Base-by-base conservation (phyloP, 2,113 vertebrate genomes). In the Xenopus tropicalis region DNA sequence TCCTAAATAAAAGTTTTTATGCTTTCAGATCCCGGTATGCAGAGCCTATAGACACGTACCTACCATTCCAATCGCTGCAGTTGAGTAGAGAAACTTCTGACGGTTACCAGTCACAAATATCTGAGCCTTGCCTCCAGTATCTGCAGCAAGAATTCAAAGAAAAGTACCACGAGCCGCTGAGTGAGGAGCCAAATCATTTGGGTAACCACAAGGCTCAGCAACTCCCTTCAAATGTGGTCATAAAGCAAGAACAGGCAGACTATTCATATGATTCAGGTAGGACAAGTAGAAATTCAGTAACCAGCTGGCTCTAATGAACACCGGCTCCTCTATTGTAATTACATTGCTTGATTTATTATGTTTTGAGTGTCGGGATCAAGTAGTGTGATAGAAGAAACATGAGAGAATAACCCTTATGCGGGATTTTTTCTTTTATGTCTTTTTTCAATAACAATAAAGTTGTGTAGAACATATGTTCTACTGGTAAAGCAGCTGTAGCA, bases 171-270 rank as follows among this genome's bases (percentile, higher is more conserved):
- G 95, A 98, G 82, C 91, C 91, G 0, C 80, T 83, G 76, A 95
- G 95, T 0, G 95, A 97, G 81, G 90, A 84, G 52, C 91, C 86
- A 0, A 79, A 81, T 72, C 91, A 91, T 69, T 80, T 72, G 0
- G 90, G 87, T 0, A 80, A 37, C 6, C 2, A 83, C 58, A 81
- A 85, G 54, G 84, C 87, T 22, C 89, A 81, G 69, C 89, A 86
- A 80, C 93, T 89, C 85, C 91, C 93, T 42, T 89, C 88, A 48
- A 93, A 93, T 68, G 91, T 94, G 91, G 85, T 93, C 88, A 87
- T 98, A 72, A 98, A 99, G 86, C 96, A 99, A 89, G 97, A 99
- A 80, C 94, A 90, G 81, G 83, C 88, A 24, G 96, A 99, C 88
- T 96, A 91, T 78, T 10, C 88, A 80, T 96, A 94, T 0, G 95